Evolutionary conservation across 1,140 invertebrate genomes (phyloP).

Genomic region (Zaprionus lachaisei): DNA sequence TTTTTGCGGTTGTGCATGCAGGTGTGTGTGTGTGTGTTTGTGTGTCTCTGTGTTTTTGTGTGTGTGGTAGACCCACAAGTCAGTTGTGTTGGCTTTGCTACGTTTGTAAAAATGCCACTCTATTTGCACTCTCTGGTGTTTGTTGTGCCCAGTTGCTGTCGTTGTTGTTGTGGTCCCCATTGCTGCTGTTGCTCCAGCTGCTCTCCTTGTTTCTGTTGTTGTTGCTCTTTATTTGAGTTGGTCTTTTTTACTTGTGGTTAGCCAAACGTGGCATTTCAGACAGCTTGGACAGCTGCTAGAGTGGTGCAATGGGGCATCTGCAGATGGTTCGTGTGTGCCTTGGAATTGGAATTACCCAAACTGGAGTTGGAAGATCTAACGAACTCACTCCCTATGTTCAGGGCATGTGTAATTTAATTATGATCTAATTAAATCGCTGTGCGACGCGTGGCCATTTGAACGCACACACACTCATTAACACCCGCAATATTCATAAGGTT

Average conservation of each 20-base stretch:
- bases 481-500: slow-evolving; percentile 26
- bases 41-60: slow-evolving; percentile 7
- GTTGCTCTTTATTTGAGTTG: slow-evolving; percentile 11
- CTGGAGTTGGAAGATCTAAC: background rate
- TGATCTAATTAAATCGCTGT: slow-evolving; percentile 7
- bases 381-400: background rate
- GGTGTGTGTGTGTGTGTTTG: slow-evolving; percentile 7
- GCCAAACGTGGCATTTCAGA: slow-evolving; percentile 34
- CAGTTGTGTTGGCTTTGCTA: slow-evolving; percentile 45
- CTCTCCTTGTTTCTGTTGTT: slow-evolving; percentile 7
- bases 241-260: slow-evolving; percentile 15
- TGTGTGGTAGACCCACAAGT: slow-evolving; percentile 46
- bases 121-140: slow-evolving; percentile 53
- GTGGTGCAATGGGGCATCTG: slow-evolving; percentile 3
- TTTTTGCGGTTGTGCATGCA: slow-evolving; percentile 3
- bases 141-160: slow-evolving; percentile 4
- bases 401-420: slow-evolving; percentile 4
- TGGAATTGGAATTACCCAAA: background rate
- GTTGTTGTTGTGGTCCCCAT: slow-evolving; percentile 1
- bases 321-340: background rate
- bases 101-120: slow-evolving; percentile 54
- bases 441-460: slow-evolving; percentile 8
- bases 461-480: background rate
- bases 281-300: slow-evolving; percentile 18
- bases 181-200: slow-evolving; percentile 1